Evolutionary conservation across 1,140 invertebrate genomes (phyloP), one percentile per base, ranked within the genome.

Genomic region (Streblospio benedicti): DNA sequence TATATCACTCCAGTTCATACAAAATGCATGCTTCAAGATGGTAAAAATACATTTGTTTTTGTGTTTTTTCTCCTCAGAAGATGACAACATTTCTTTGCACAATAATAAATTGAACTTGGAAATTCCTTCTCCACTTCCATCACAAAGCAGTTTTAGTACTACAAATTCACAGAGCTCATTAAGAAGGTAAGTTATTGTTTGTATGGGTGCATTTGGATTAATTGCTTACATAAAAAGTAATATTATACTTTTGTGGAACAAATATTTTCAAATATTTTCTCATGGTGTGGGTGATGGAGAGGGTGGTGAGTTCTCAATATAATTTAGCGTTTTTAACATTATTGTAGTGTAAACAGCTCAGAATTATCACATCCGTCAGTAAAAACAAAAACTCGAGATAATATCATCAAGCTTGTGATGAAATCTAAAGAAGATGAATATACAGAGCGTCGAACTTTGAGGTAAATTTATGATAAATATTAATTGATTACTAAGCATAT

Each of bases 371-470:
- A 67, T 44, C 62, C 66, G 4, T 80, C 81, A 64, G 86, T 84
- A 12, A 72, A 20, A 18, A 18, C 32, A 20, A 50, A 35, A 9
- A 50, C 23, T 27, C 38, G 91, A 71, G 90, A 93, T 73, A 89
- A 84, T 63, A 82, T 88, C 5, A 85, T 91, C 30, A 82, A 85
- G 53, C 83, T 86, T 69, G 85, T 90, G 67, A 88, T 93, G 84
- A 81, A 83, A 62, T 83, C 86, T 65, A 86, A 87, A 73, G 88
- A 91, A 74, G 81, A 85, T 67, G 86, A 91, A 63, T 94, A 90
- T 73, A 91, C 87, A 31, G 84, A 87, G 68, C 84, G 83, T 32
- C 83, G 87, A 73, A 82, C 79, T 64, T 86, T 90, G 64, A 85
- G 83, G 85, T 87, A 76, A 65, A 20, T 31, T 35, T 47, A 35